phyloP scores from a whole-genome alignment of 2,113 vertebrate genomes.

The Oceanodroma tethys region DNA sequence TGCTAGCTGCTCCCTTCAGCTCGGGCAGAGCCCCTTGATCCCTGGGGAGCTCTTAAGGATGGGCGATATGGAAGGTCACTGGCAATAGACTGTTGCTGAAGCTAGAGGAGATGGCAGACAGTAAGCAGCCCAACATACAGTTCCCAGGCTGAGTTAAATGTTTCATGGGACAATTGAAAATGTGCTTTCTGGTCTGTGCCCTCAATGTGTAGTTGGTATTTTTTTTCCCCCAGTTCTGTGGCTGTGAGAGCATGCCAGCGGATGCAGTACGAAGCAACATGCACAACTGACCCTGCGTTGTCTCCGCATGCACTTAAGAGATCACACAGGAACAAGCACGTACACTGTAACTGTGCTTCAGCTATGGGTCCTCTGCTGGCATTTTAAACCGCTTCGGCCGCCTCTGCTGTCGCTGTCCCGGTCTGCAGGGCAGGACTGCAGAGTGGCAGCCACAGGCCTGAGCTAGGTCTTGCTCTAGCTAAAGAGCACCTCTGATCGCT shows the following conservation, averaged over 20 bases:
- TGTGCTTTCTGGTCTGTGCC: not conserved
- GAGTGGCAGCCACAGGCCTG: accelerated
- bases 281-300: accelerated
- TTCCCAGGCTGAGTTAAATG: not conserved
- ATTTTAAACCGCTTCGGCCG: not conserved
- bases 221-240: not conserved
- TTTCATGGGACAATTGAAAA: not conserved
- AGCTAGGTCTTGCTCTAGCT: not conserved
- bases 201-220: not conserved
- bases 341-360: accelerated
- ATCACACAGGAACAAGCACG: accelerated
- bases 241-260: not conserved
- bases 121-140: not conserved
- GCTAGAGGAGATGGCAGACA: not conserved
- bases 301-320: accelerated
- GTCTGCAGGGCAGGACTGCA: not conserved
- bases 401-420: not conserved
- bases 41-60: not conserved
- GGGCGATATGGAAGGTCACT: not conserved
- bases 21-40: not conserved
- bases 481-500: not conserved
- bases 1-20: not conserved
- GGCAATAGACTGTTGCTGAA: not conserved
- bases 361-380: not conserved
- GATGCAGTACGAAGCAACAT: accelerated